Evolutionary conservation across 2,797 vertebrate species (phyloP).

Genomic region (Tauraco hartlaubi): DNA sequence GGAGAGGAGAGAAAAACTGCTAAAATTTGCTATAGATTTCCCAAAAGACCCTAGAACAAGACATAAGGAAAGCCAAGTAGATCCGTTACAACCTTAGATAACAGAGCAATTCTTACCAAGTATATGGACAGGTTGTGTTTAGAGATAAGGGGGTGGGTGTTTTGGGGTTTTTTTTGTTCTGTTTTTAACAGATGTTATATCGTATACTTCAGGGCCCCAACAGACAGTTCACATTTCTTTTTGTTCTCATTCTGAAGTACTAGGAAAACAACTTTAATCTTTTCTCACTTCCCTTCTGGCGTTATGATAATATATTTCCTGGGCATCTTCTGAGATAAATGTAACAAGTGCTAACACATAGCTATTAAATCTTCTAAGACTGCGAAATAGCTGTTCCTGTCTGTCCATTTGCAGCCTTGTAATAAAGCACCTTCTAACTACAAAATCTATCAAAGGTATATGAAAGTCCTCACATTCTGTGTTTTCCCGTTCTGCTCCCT

Average conservation of each 20-base stretch:
- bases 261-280: neutral
- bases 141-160: neutral
- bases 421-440: constrained; percentile 28
- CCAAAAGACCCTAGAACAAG: neutral
- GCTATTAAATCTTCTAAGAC: constrained; percentile 24
- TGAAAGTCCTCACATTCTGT: neutral
- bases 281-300: neutral
- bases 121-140: neutral
- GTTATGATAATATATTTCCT: constrained; percentile 3
- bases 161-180: neutral
- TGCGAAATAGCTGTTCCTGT: neutral
- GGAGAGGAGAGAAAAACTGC: neutral
- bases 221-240: neutral
- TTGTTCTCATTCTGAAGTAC: neutral
- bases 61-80: neutral
- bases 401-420: neutral
- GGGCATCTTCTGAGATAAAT: constrained; percentile 5
- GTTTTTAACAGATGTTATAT: neutral
- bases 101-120: neutral
- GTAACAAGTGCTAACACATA: constrained; percentile 14
- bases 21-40: neutral
- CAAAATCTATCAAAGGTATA: neutral
- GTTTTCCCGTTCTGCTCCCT: neutral
- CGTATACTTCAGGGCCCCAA: neutral
- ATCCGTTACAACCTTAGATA: neutral